A percentile compares a stretch with the other conserved stretches of the same genome.
Conservation (phyloP, 2,797 vertebrate genomes). For the Enteromius argenteus region DNA sequence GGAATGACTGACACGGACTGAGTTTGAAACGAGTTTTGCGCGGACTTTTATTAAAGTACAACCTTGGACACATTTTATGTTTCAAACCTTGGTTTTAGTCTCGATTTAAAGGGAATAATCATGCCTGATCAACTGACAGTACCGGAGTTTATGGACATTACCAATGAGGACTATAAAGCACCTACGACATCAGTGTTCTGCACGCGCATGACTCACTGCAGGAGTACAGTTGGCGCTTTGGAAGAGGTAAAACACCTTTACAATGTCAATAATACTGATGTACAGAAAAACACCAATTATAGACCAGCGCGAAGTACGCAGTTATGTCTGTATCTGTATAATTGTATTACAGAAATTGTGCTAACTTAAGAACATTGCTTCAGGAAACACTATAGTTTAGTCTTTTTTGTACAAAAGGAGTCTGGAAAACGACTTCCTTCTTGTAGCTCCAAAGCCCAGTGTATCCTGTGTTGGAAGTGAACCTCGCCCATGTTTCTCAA, state of each 20-base stretch:
- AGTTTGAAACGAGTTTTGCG: neutral
- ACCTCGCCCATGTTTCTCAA: conserved; percentile 58
- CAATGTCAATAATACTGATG: neutral
- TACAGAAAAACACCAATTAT: neutral
- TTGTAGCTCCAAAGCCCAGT: conserved; percentile 51
- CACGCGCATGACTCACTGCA: conserved; percentile 90
- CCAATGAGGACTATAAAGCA: conserved; percentile 94
- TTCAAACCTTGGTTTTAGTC: neutral
- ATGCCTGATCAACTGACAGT: conserved; percentile 93
- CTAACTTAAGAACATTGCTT: neutral
- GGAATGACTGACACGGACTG: conserved; percentile 10
- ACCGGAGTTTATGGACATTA: conserved; percentile 90
- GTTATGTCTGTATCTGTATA: neutral
- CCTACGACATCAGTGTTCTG: conserved; percentile 95
- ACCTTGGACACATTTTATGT: neutral
- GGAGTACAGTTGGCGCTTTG: conserved; percentile 88
- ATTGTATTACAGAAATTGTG: neutral
- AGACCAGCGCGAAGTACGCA: neutral
- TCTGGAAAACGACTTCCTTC: conserved; percentile 54
- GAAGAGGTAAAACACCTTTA: conserved; percentile 85
- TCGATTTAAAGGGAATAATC: conserved; percentile 39
- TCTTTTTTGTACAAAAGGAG: conserved; percentile 1
- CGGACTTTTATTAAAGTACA: neutral
- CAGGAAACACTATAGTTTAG: neutral
- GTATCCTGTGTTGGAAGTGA: conserved; percentile 44